Evolutionary conservation across 2,113 vertebrate species (phyloP).

Genomic region (Oncorhynchus clarkii): DNA sequence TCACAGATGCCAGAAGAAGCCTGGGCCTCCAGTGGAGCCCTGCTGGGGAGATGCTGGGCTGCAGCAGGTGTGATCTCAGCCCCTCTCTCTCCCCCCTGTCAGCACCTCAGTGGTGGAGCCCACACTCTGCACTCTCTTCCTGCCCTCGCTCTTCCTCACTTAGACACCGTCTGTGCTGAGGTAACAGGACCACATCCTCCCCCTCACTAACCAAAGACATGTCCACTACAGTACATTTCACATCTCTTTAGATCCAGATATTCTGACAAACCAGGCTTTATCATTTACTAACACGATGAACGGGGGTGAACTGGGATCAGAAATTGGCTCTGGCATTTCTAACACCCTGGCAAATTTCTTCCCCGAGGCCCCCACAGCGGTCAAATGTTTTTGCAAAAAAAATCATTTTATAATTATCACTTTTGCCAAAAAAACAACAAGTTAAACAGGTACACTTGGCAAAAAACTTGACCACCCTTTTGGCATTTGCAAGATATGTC

Average conservation of each 20-base stretch:
- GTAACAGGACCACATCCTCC: conserved; percentile 51
- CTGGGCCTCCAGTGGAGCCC: conserved; percentile 52
- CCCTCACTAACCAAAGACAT: conserved; percentile 26
- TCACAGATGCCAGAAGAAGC: conserved; percentile 76
- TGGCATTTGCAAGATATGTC: too few relatives aligned
- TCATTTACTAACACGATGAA: background rate
- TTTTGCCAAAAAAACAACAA: too few relatives aligned
- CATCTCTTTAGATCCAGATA: conserved; percentile 7
- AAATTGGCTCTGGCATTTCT: too few relatives aligned
- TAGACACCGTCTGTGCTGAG: conserved; percentile 51
- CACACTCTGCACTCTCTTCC: conserved; percentile 50
- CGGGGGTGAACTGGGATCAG: too few relatives aligned
- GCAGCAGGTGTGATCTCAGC: conserved; percentile 71
- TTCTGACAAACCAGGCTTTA: conserved; percentile 18
- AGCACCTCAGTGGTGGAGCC: conserved; percentile 66
- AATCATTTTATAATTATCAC: too few relatives aligned
- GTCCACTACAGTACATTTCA: background rate
- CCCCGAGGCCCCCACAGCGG: too few relatives aligned
- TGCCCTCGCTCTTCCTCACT: conserved; percentile 64
- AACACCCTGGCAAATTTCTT: too few relatives aligned
- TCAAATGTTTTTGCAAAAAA: too few relatives aligned
- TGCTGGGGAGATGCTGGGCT: conserved; percentile 63
- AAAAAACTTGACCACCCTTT: too few relatives aligned
- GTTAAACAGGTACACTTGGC: too few relatives aligned
- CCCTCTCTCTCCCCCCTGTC: conserved; percentile 58